Percentiles rank a stretch among this genome's conserved stretches.
Conservation (phyloP, 2,113 vertebrate species). For the Numenius arquata region DNA sequence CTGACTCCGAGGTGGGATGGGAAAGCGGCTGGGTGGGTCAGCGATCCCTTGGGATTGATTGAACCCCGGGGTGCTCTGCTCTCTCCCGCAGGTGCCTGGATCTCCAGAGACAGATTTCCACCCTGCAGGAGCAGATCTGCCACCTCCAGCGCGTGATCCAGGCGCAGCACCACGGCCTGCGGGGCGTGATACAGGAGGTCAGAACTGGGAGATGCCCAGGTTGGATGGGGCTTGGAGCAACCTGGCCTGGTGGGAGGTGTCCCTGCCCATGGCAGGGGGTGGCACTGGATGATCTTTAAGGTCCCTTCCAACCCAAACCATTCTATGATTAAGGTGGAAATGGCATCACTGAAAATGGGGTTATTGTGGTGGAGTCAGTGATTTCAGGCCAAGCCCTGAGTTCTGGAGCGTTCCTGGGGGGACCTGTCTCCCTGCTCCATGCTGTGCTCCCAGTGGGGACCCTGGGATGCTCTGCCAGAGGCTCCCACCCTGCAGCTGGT, state of each 20-base stretch:
- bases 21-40: too few species aligned
- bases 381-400: neutral
- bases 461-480: neutral
- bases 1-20: neutral
- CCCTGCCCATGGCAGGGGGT: too few species aligned
- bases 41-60: neutral
- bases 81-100: slow-evolving; percentile 14
- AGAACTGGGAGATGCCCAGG: neutral
- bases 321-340: neutral
- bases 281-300: too few species aligned
- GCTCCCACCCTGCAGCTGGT: too few species aligned
- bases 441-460: too few species aligned
- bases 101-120: slow-evolving; percentile 54
- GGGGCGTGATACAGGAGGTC: slow-evolving; percentile 69
- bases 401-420: too few species aligned
- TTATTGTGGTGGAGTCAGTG: neutral
- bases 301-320: too few species aligned
- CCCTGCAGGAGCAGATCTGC: slow-evolving; percentile 65
- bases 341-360: neutral
- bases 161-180: slow-evolving; percentile 65
- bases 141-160: slow-evolving; percentile 71
- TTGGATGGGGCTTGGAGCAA: too few species aligned
- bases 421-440: too few species aligned
- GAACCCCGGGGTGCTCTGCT: neutral
- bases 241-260: too few species aligned